Conservation (phyloP, 1,140 invertebrate genomes). For the Nymphalis io region DNA sequence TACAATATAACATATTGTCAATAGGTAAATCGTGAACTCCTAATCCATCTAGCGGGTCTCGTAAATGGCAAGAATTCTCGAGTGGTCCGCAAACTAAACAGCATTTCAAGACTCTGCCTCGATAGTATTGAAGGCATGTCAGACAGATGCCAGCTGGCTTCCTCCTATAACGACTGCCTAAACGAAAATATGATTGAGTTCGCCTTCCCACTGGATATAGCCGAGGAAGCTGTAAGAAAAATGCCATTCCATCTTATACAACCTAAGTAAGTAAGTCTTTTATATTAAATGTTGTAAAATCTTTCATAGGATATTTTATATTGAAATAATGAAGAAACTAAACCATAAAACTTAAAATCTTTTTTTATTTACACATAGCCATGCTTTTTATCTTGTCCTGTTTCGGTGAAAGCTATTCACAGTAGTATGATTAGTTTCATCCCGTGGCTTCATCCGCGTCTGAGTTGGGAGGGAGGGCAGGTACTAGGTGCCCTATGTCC, state of each 20-base stretch:
- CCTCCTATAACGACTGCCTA: conserved; percentile 72
- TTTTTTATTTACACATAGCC: no score
- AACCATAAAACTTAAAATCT: no score
- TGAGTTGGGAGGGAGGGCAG: no score
- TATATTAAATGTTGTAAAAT: not conserved
- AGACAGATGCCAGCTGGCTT: conserved; percentile 68
- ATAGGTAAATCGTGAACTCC: conserved; percentile 68
- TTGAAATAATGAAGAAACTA: not conserved
- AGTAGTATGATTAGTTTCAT: no score
- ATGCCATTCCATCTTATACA: conserved; percentile 75
- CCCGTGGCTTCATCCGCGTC: no score
- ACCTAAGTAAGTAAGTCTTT: conserved; percentile 62
- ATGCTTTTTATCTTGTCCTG: no score
- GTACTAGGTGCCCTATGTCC: no score
- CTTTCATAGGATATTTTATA: not conserved
- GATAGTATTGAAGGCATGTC: conserved; percentile 71
- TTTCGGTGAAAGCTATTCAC: no score
- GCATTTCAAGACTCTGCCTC: conserved; percentile 66
- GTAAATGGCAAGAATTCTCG: conserved; percentile 72
- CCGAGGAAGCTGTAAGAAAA: conserved; percentile 70
- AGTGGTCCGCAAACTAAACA: conserved; percentile 66
- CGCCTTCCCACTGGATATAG: conserved; percentile 70
- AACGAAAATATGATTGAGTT: conserved; percentile 76
- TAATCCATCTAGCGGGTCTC: conserved; percentile 66
- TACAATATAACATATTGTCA: not conserved